These are phyloP conservation scores for Cheirogaleus medius DNA, from an alignment of 2,113 vertebrate species.

Conservation along the genomic window DNA sequence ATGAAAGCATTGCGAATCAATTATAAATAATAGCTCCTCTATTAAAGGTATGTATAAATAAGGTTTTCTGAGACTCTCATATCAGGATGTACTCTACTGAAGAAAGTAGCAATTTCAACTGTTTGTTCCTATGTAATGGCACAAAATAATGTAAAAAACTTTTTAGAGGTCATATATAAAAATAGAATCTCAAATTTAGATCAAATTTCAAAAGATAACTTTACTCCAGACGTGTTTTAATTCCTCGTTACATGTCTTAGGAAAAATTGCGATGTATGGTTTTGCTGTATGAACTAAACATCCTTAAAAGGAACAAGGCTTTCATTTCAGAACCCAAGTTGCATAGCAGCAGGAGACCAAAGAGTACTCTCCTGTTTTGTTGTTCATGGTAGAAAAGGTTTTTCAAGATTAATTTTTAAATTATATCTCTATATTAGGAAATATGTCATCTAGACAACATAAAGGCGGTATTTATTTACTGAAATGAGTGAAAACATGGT, in stretches of 20 bases:
- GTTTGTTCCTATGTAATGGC: background rate
- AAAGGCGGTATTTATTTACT: background rate
- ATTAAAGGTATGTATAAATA: background rate
- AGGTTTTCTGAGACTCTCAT: background rate
- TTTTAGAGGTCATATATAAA: background rate
- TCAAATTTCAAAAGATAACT: background rate
- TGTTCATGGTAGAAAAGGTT: background rate
- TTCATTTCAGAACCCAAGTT: background rate
- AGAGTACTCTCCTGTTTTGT: background rate
- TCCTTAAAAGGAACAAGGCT: background rate
- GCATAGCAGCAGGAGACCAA: background rate
- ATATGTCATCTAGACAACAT: background rate
- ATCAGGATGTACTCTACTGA: background rate
- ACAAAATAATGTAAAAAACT: background rate
- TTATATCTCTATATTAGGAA: background rate
- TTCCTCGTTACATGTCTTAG: background rate
- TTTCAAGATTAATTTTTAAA: background rate
- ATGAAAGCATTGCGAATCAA: background rate
- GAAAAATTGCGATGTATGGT: background rate
- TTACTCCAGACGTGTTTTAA: background rate
- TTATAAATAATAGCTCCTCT: background rate
- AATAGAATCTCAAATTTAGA: background rate
- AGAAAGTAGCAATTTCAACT: background rate
- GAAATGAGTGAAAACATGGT: background rate
- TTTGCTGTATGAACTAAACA: background rate